Evolutionary conservation across 2,113 vertebrate species (phyloP), one percentile per base, ranked within the genome.

Genomic region (Poicephalus gulielmi): DNA sequence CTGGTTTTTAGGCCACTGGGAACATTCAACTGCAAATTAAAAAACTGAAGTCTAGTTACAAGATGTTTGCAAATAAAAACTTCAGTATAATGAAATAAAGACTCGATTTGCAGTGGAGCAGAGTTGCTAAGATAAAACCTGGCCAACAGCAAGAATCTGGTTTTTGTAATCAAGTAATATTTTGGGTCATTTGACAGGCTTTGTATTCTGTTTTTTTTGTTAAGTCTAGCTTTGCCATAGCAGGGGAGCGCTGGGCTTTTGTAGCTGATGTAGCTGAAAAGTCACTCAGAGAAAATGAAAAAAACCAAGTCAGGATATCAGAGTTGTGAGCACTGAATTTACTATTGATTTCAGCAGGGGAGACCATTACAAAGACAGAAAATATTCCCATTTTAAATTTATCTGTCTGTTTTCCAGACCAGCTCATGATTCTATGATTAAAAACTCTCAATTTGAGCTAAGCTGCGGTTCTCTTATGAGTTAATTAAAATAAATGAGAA

Each of bases 301-400:
- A 30, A 17, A 47, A n/a, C 43, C 49, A 92, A 53, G 24, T 9
- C 46, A 66, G 25, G 39, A n/a, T 52, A 69, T 75, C 41, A n/a
- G 39, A 44, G 17, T 74, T 70, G 60, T 52, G 70, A 94, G 88
- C 62, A 39, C 63, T 85, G 89, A 37, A 55, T 94, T 94, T 46
- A 33, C 82, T 74, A 70, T 89, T 91, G 59, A 95, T 97, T 97
- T 90, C 88, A 90, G 49, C 86, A 77, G 55, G 27, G 73, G 13
- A 85, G 90, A 74, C 69, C 8, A 39, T 66, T 68, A 64, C 57
- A 57, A 66, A 90, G 66, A 68, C 68, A 94, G 74, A 60, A 62
- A 60, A 92, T 70, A 90, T 7, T 67, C 50, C 60, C 33, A 27
- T 73, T 96, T 93, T 43, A 57, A 89, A 73, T 92, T 95, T 90